Evolutionary conservation across 53 echinoderm and acorn worm genomes (phyloP).

Genomic region (Echinarachnius parma): DNA sequence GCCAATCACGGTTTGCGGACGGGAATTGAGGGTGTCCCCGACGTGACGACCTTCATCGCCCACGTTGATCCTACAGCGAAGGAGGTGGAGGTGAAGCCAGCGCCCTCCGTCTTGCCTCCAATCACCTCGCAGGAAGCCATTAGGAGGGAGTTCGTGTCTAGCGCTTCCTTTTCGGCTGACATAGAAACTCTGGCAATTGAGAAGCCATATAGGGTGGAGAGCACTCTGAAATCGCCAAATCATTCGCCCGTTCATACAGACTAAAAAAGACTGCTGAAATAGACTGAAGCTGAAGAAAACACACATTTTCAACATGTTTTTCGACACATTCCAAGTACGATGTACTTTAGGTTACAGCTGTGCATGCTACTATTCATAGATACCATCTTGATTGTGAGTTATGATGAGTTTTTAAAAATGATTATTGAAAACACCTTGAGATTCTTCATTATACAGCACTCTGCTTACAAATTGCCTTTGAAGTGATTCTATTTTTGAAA

Average conservation of each 20-base stretch:
- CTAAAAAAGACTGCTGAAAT: no score
- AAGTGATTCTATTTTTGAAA: no score
- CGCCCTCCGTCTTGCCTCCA: constrained; percentile 69
- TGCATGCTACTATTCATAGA: no score
- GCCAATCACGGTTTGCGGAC: constrained; percentile 1
- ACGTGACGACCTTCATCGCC: constrained; percentile 57
- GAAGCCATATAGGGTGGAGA: constrained; percentile 20
- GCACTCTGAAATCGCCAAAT: constrained; percentile 17
- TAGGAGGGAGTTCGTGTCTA: constrained; percentile 20
- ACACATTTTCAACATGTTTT: no score
- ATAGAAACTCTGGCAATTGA: constrained; percentile 68
- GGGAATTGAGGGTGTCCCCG: neutral
- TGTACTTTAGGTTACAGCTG: no score
- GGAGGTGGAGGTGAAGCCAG: constrained; percentile 62
- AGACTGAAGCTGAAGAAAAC: no score
- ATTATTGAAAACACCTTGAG: no score
- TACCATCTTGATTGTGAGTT: no score
- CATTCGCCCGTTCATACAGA: constrained; percentile 36
- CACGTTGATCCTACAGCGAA: constrained; percentile 34
- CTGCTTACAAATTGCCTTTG: no score
- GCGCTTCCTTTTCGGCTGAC: constrained; percentile 14
- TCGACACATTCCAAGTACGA: no score
- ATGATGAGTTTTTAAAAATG: no score
- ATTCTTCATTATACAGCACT: no score
- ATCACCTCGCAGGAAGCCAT: constrained; percentile 45